A percentile compares a stretch with the other conserved stretches of the same genome.
phyloP scores from a whole-genome alignment of 2,797 vertebrate species.

The Sebastes miniatus region DNA sequence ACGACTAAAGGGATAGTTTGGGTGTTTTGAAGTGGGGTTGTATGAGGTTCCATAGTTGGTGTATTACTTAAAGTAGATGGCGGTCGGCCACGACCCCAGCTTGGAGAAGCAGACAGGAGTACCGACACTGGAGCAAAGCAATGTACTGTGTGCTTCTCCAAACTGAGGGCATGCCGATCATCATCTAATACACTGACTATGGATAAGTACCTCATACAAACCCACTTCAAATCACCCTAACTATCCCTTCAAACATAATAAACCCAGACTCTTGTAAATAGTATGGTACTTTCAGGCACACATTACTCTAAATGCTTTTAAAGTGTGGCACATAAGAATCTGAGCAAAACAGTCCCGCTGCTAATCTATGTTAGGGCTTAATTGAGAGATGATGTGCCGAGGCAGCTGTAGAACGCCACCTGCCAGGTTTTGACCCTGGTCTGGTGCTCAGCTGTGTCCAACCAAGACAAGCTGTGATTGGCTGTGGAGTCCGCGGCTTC shows the following conservation, averaged over 20 bases:
- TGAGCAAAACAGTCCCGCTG: slow-evolving; percentile 22
- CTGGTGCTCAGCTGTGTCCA: slow-evolving; percentile 53
- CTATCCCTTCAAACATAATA: background rate
- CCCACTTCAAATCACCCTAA: no score
- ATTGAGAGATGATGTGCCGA: slow-evolving; percentile 46
- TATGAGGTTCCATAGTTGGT: no score
- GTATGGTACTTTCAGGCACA: background rate
- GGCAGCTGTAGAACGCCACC: slow-evolving; percentile 59
- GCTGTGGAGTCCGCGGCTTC: slow-evolving; percentile 21
- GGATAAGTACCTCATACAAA: no score
- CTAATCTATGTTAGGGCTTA: slow-evolving; percentile 29
- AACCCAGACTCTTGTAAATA: background rate
- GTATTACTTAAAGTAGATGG: no score
- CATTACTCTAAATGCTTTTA: slow-evolving; percentile 5
- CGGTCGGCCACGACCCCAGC: no score
- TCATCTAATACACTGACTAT: no score
- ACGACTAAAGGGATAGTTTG: background rate
- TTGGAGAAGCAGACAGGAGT: no score
- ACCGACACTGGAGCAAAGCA: no score
- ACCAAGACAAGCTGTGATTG: slow-evolving; percentile 32
- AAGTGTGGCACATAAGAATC: slow-evolving; percentile 18
- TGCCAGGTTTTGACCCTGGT: slow-evolving; percentile 56
- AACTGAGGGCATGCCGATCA: no score
- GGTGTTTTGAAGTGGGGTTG: no score
- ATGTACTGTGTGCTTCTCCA: no score